Base-by-base conservation (phyloP, 2,113 vertebrate species). In the Ranitomeya imitator region DNA sequence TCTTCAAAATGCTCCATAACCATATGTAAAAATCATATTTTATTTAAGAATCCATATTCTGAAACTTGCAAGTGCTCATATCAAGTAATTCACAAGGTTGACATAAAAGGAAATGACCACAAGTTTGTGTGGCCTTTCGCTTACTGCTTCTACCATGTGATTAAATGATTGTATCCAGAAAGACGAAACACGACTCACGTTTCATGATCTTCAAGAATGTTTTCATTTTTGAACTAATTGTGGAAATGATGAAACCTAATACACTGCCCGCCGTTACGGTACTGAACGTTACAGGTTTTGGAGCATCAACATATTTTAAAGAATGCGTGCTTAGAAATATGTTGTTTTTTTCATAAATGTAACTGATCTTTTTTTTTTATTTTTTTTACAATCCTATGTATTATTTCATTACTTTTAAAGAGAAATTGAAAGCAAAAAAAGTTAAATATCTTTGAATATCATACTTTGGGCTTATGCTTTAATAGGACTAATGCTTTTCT, bases 91-190 rank as follows among this genome's bases (percentile, higher is more conserved):
- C 21, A 83, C 26, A 88, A 69, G 15, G 60, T 67, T 79, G 51
- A 79, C 59, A 79, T 59, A n/a, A 23, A 74, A 63, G 59, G 73
- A 82, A 85, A n/a, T 15, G 45, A 69, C 65, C 45, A 31, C 60
- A 60, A 26, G 45, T 51, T 51, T 76, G 23, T 83, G 14, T 10
- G 19, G 54, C 82, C 86, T 60, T 57, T 59, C 61, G 61, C 26
- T 16, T 78, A 31, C 82, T 77, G 26, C 52, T 88, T 77, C 26
- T 78, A 60, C 73, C 45, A 69, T 78, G 63, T 84, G 61, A 88
- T 60, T 67, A 84, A 37, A 84, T 84, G 87, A 88, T 84, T 88
- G 55, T 78, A 69, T 85, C 81, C 87, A 88, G 81, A 88, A 85
- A 85, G 77, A 83, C 59, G 37, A 74, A 84, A 71, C 61, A n/a